Conservation (phyloP, 2,888 invertebrate species). For the Tromatobia lineatoria region DNA sequence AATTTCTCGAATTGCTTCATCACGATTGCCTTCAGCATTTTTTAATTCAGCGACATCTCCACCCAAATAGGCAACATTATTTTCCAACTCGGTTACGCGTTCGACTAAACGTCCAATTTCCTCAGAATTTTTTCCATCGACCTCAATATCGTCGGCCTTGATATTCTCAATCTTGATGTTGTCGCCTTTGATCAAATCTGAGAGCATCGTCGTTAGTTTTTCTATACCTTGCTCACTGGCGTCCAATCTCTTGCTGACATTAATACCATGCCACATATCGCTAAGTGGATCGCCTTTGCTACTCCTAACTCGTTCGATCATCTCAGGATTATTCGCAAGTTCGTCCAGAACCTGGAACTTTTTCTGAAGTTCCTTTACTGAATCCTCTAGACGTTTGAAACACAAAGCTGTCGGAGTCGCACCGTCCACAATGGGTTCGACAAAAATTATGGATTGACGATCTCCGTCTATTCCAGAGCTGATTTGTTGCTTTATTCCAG, state of each 20-base stretch:
- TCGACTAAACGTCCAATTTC: conserved; percentile 85
- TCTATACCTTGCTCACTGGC: conserved; percentile 88
- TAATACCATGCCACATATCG: conserved; percentile 89
- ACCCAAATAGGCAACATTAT: conserved; percentile 57
- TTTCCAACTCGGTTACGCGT: conserved; percentile 72
- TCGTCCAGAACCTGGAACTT: conserved; percentile 84
- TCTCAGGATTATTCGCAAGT: conserved; percentile 84
- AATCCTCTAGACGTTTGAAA: conserved; percentile 76
- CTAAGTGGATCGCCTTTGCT: conserved; percentile 84
- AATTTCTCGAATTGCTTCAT: conserved; percentile 13
- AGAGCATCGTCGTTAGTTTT: conserved; percentile 83
- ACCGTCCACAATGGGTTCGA: conserved; percentile 75
- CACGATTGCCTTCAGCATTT: neutral
- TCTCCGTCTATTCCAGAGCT: conserved; percentile 64
- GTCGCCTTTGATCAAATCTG: conserved; percentile 75
- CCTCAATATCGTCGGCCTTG: conserved; percentile 66
- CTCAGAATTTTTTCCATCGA: conserved; percentile 73
- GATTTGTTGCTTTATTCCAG: conserved; percentile 69
- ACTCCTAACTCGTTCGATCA: conserved; percentile 84
- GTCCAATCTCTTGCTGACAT: conserved; percentile 89
- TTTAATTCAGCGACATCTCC: conserved; percentile 64
- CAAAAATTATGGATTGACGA: conserved; percentile 73
- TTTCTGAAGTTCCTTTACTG: conserved; percentile 81
- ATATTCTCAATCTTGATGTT: too few relatives aligned
- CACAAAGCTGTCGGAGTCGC: conserved; percentile 71